phyloP scores from a whole-genome alignment of 2,888 invertebrate species.

The Patella ulyssiponensis region DNA sequence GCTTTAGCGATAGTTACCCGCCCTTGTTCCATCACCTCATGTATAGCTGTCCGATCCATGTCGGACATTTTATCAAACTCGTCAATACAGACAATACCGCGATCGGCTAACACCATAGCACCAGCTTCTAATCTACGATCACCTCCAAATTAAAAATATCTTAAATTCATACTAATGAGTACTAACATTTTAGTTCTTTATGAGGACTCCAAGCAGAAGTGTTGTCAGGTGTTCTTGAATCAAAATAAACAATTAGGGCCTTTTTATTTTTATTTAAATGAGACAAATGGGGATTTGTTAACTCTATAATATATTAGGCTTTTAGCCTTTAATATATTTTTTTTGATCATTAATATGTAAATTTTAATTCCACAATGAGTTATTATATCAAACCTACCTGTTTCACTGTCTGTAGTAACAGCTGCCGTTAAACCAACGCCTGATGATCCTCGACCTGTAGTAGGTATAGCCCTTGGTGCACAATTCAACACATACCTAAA shows the following conservation, averaged over 20 bases:
- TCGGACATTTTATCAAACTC: conserved; percentile 99
- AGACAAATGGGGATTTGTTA: too few relatives aligned
- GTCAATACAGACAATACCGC: conserved; percentile 96
- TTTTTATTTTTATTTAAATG: too few relatives aligned
- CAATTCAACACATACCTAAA: conserved; percentile 90
- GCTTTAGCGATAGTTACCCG: conserved; percentile 96
- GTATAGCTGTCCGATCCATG: conserved; percentile 98
- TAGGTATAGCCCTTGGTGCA: conserved; percentile 95
- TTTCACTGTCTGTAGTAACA: conserved; percentile 95
- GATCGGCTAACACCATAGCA: conserved; percentile 99
- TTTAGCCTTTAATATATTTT: too few relatives aligned
- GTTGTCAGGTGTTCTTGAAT: not conserved
- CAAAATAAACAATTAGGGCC: not conserved
- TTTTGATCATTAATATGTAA: too few relatives aligned
- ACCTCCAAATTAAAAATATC: conserved; percentile 54
- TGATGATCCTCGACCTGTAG: conserved; percentile 97
- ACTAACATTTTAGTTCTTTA: not conserved
- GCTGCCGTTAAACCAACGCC: conserved; percentile 99
- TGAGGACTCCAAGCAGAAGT: not conserved
- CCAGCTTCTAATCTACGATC: conserved; percentile 90
- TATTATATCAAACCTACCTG: conserved; percentile 76
- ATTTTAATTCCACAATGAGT: too few relatives aligned
- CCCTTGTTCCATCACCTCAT: conserved; percentile 99
- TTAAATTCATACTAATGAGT: not conserved
- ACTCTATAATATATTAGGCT: too few relatives aligned